Conservation (phyloP, 2,888 invertebrate species). For the Dryococelus australis region DNA sequence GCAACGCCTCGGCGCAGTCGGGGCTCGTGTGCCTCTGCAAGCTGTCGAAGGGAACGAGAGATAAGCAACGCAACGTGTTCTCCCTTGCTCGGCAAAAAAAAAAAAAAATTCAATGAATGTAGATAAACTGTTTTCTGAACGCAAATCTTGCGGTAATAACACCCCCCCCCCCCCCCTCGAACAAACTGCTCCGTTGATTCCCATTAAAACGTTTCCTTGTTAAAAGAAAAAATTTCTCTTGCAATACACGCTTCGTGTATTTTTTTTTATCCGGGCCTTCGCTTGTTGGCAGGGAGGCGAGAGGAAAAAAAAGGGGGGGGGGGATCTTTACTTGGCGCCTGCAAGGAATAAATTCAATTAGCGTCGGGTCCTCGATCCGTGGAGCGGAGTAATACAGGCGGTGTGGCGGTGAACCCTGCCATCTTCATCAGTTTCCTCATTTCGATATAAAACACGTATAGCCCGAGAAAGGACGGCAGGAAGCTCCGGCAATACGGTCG, state of each 20-base stretch:
- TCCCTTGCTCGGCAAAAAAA: no score
- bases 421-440: slow-evolving; percentile 1
- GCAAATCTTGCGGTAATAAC: not conserved
- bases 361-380: not conserved
- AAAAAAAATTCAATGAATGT: not conserved
- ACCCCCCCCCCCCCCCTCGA: not conserved
- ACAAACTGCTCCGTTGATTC: not conserved
- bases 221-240: not conserved
- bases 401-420: not conserved
- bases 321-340: not conserved
- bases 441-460: not conserved
- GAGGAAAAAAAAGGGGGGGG: not conserved
- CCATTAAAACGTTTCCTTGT: not conserved
- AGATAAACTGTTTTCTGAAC: not conserved
- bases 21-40: no score
- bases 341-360: slow-evolving; percentile 16
- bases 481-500: not conserved
- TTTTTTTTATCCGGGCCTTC: not conserved
- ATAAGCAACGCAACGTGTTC: no score
- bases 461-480: no score
- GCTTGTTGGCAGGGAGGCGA: no score
- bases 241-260: not conserved
- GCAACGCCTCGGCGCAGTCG: no score
- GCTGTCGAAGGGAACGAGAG: no score
- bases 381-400: not conserved